Conservation (phyloP, 2,113 vertebrate genomes). For the Ailurus styani region DNA sequence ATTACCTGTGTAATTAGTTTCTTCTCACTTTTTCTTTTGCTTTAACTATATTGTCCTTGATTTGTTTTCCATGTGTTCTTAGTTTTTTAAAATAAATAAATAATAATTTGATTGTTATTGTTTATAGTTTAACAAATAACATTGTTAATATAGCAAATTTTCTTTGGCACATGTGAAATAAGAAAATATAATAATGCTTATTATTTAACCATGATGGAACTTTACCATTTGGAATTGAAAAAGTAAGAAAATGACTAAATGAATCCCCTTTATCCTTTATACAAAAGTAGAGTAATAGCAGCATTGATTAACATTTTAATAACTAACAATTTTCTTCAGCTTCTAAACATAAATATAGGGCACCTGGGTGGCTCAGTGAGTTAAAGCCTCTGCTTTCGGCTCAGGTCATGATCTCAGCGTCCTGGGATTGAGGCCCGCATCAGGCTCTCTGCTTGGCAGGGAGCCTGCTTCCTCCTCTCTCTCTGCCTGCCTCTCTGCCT, state of each 20-base stretch:
- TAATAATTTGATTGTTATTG: background rate
- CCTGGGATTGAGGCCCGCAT: too few species aligned
- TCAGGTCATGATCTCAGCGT: too few species aligned
- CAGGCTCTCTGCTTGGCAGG: too few species aligned
- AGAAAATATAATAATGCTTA: background rate
- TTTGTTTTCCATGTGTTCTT: background rate
- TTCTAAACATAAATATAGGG: background rate
- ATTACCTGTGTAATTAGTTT: background rate
- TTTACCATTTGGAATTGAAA: background rate
- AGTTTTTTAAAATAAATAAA: background rate
- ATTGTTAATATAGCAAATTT: background rate
- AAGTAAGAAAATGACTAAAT: background rate
- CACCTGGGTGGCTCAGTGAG: too few species aligned
- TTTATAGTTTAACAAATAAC: background rate
- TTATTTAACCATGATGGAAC: background rate
- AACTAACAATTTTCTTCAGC: background rate
- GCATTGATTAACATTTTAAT: background rate
- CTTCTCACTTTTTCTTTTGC: background rate
- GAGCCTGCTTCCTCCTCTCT: too few species aligned
- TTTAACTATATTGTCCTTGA: background rate
- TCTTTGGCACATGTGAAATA: background rate
- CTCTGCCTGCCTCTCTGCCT: too few species aligned
- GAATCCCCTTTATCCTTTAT: background rate
- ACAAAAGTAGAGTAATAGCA: background rate
- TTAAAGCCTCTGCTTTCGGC: too few species aligned